phyloP scores from a whole-genome alignment of 2,888 invertebrate species.

The Sinhomidia bicolor region DNA sequence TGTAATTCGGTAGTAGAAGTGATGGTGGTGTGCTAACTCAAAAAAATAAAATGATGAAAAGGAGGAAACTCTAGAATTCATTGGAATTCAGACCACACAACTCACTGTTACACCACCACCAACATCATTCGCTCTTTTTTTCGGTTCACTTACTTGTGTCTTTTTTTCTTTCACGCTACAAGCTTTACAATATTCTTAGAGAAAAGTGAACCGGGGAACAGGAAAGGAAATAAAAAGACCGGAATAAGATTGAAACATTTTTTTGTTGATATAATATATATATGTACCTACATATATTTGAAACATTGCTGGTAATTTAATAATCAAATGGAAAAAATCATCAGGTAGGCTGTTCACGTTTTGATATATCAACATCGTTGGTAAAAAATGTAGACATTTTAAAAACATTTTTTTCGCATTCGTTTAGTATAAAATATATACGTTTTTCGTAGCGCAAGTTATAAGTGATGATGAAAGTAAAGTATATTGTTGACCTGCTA shows the following conservation, averaged over 20 bases:
- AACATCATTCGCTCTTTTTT: slow-evolving; percentile 49
- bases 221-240: background rate
- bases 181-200: background rate
- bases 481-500: slow-evolving; percentile 21
- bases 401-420: background rate
- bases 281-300: no score
- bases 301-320: slow-evolving; percentile 2
- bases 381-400: no score
- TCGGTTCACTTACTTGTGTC: slow-evolving; percentile 52
- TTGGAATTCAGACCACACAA: slow-evolving; percentile 75
- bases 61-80: slow-evolving; percentile 63
- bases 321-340: slow-evolving; percentile 58
- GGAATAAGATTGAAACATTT: background rate
- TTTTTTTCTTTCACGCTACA: background rate
- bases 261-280: no score
- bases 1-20: slow-evolving; percentile 35
- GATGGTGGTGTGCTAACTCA: background rate
- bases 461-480: background rate
- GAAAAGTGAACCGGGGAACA: no score
- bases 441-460: no score
- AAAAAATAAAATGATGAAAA: slow-evolving; percentile 50
- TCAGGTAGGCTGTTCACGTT: slow-evolving; percentile 8
- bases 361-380: background rate
- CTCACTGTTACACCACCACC: slow-evolving; percentile 58
- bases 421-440: no score